A percentile compares a stretch with the other conserved stretches of the same genome.
These are phyloP conservation scores for Leptogaster cylindrica DNA, from an alignment of 2,888 invertebrate species.

Conservation along the genomic window DNA sequence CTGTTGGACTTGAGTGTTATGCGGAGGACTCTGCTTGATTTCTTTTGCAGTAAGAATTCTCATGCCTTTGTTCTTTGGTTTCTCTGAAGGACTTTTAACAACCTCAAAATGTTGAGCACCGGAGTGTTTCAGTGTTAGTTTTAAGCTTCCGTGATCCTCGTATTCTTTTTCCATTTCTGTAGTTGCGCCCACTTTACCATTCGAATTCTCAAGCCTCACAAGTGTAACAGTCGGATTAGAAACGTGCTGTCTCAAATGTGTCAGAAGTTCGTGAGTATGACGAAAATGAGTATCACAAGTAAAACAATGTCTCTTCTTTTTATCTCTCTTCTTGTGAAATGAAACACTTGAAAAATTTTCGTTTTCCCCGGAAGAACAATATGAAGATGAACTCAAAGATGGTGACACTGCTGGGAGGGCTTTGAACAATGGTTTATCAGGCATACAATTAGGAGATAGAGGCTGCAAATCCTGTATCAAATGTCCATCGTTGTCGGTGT, in stretches of 20 bases:
- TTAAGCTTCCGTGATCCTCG: constrained; percentile 47
- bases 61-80: constrained; percentile 25
- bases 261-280: constrained; percentile 48
- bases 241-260: constrained; percentile 49
- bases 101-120: constrained; percentile 50
- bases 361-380: constrained; percentile 49
- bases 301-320: constrained; percentile 50
- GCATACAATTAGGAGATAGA: too few species aligned
- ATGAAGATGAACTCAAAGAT: constrained; percentile 47
- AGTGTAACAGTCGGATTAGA: constrained; percentile 49
- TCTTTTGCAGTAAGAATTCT: constrained; percentile 49
- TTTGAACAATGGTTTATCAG: constrained; percentile 10
- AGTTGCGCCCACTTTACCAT: constrained; percentile 47
- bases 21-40: constrained; percentile 48
- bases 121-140: constrained; percentile 50
- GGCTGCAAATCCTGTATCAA: too few species aligned
- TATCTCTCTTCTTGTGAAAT: constrained; percentile 48
- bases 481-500: background rate
- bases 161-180: background rate
- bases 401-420: constrained; percentile 43
- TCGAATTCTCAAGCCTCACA: constrained; percentile 47
- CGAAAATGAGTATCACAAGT: constrained; percentile 50
- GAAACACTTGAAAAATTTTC: constrained; percentile 48
- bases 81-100: constrained; percentile 34
- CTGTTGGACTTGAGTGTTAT: constrained; percentile 18